These are phyloP conservation scores for Ambastaia sidthimunki DNA, from an alignment of 2,797 vertebrate species.

Conservation along the genomic window DNA sequence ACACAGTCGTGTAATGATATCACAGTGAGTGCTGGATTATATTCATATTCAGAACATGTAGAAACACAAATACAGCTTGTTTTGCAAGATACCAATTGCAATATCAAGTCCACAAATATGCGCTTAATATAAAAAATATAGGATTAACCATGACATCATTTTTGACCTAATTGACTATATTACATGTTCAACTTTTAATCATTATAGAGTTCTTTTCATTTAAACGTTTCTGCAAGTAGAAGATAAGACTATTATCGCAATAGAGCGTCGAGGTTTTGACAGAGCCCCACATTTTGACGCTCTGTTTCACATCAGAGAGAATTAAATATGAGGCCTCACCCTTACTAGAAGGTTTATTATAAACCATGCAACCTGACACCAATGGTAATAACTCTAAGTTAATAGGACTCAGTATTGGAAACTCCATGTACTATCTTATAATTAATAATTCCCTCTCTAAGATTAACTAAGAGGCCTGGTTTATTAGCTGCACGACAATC, in stretches of 20 bases:
- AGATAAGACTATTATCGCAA: constrained; percentile 20
- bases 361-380: constrained; percentile 42
- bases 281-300: constrained; percentile 15
- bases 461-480: constrained; percentile 30
- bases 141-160: background rate
- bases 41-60: constrained; percentile 7
- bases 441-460: constrained; percentile 26
- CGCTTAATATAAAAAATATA: background rate
- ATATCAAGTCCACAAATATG: background rate
- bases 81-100: background rate
- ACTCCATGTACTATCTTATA: constrained; percentile 21
- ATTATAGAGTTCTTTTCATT: background rate
- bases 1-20: constrained; percentile 20
- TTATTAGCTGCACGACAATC: constrained; percentile 42
- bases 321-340: constrained; percentile 41
- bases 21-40: constrained; percentile 13
- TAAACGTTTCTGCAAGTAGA: background rate
- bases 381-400: constrained; percentile 30
- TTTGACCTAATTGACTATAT: background rate
- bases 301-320: constrained; percentile 46
- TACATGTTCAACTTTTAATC: constrained; percentile 4
- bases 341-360: constrained; percentile 27
- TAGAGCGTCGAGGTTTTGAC: constrained; percentile 7
- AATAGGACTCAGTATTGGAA: constrained; percentile 24
- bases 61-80: background rate